Conservation (phyloP, 2,888 invertebrate genomes). For the Bembecia ichneumoniformis region DNA sequence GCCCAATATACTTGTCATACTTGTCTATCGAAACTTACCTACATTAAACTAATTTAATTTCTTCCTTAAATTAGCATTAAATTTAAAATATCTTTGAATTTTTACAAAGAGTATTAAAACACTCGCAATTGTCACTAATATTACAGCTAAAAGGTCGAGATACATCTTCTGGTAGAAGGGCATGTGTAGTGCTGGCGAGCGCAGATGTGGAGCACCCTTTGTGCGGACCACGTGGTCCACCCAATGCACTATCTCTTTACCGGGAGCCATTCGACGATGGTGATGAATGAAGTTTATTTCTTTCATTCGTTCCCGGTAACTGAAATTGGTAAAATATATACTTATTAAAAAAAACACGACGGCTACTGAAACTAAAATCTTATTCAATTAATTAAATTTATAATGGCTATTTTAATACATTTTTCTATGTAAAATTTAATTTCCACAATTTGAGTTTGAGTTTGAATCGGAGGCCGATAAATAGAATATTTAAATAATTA, state of each 20-base stretch:
- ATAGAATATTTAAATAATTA: no score
- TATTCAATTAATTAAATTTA: no score
- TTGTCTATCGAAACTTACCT: no score
- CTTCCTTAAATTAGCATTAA: no score
- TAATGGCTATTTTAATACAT: no score
- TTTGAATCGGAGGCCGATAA: no score
- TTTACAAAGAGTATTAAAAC: no score
- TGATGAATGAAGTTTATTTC: constrained; percentile 28
- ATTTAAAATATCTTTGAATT: no score
- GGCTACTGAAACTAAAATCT: background rate
- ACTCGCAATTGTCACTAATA: background rate
- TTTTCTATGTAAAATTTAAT: no score
- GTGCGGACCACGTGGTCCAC: constrained; percentile 18
- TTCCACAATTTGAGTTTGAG: no score
- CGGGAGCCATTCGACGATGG: constrained; percentile 26
- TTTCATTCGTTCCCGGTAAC: constrained; percentile 23
- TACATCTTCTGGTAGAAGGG: constrained; percentile 36
- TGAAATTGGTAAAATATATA: constrained; percentile 11
- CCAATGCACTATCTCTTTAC: constrained; percentile 30
- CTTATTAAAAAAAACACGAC: background rate
- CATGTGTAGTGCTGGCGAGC: constrained; percentile 27
- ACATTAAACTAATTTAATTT: no score
- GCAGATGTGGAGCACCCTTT: constrained; percentile 26
- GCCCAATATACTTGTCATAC: no score
- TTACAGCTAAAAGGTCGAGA: constrained; percentile 20